A percentile compares a stretch with the other conserved stretches of the same genome.
These are phyloP conservation scores for Hirtodrosophila trivittata DNA, from an alignment of 2,888 invertebrate species.

Conservation along the genomic window DNA sequence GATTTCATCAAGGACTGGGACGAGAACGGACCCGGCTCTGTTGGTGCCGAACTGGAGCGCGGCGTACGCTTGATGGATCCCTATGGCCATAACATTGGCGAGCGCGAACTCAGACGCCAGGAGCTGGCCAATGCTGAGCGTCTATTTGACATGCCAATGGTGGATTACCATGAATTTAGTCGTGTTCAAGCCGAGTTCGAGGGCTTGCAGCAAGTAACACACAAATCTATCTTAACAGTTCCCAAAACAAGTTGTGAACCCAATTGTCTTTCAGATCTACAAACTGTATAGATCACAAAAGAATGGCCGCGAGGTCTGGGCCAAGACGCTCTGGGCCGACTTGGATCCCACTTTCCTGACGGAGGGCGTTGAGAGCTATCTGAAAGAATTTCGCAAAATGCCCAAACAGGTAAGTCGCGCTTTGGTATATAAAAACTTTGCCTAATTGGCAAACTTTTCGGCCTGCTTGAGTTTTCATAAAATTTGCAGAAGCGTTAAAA, in stretches of 20 bases:
- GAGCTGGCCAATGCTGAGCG: conserved; percentile 89
- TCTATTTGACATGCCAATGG: conserved; percentile 93
- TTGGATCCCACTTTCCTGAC: conserved; percentile 92
- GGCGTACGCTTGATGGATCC: conserved; percentile 89
- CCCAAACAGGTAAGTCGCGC: conserved; percentile 86
- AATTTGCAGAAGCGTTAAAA: conserved; percentile 55
- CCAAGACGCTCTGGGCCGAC: conserved; percentile 94
- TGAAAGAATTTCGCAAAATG: conserved; percentile 91
- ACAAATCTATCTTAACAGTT: background rate
- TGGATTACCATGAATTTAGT: conserved; percentile 91
- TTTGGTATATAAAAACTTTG: conserved; percentile 48
- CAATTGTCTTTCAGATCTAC: conserved; percentile 85
- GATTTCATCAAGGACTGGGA: conserved; percentile 90
- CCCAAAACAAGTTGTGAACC: background rate
- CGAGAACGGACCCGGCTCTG: conserved; percentile 90
- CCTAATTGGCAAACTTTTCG: conserved; percentile 73
- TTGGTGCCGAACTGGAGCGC: conserved; percentile 89
- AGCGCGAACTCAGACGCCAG: conserved; percentile 87
- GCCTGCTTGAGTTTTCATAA: conserved; percentile 61
- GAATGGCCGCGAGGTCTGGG: conserved; percentile 91
- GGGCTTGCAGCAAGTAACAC: conserved; percentile 86
- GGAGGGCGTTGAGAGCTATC: conserved; percentile 93
- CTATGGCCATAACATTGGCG: conserved; percentile 86
- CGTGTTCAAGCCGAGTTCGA: conserved; percentile 87
- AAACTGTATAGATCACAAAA: conserved; percentile 91